Evolutionary conservation across 2,888 invertebrate species (phyloP).

Genomic region (Coleophora deauratella): DNA sequence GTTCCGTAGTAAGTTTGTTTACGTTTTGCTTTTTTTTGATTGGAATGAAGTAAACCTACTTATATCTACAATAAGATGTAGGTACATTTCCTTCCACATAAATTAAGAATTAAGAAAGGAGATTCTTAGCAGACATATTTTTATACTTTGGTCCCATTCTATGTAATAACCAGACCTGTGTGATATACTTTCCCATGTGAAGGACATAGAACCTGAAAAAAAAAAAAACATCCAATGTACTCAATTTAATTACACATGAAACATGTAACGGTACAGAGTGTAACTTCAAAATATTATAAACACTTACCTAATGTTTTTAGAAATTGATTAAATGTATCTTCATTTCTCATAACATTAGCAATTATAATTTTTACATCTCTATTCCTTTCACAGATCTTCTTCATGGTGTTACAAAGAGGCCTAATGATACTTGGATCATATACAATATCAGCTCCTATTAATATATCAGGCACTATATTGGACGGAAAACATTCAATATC

Average conservation of each 20-base stretch:
- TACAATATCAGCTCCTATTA: constrained; percentile 61
- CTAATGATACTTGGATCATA: constrained; percentile 55
- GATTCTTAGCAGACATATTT: constrained; percentile 20
- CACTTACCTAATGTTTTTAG: constrained; percentile 67
- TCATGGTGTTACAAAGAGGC: constrained; percentile 42
- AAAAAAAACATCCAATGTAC: constrained; percentile 1
- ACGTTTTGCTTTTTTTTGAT: too few species aligned
- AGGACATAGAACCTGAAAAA: constrained; percentile 35
- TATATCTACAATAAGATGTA: too few species aligned
- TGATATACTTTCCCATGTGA: constrained; percentile 25
- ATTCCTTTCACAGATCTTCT: constrained; percentile 38
- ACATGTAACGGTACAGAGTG: too few species aligned
- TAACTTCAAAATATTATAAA: neutral
- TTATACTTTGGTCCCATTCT: constrained; percentile 39
- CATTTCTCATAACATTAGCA: constrained; percentile 74
- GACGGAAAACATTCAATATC: constrained; percentile 25
- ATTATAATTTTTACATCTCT: constrained; percentile 41
- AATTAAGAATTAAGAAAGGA: too few species aligned
- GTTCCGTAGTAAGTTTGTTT: too few species aligned
- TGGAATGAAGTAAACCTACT: too few species aligned
- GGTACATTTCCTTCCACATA: too few species aligned
- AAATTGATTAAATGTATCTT: constrained; percentile 75
- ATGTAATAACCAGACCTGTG: constrained; percentile 25
- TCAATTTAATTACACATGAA: too few species aligned
- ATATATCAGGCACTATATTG: constrained; percentile 41